Evolutionary conservation across 2,113 vertebrate genomes (phyloP).

Genomic region (Hippocampus abdominalis): DNA sequence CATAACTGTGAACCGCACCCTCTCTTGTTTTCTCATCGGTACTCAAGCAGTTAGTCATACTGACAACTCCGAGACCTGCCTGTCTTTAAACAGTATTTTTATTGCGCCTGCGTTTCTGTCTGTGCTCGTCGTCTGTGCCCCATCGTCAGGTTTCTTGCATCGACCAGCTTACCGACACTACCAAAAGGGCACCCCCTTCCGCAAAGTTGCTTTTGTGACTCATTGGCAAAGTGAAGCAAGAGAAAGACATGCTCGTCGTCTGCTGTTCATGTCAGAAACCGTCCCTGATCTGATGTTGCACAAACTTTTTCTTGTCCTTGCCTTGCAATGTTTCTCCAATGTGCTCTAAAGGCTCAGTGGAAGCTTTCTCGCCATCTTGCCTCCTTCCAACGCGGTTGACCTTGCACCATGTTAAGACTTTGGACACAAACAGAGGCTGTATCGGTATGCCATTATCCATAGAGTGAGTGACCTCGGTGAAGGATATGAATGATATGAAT

Average conservation of each 20-base stretch:
- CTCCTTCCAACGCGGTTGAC: conserved; percentile 45
- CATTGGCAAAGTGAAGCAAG: conserved; percentile 34
- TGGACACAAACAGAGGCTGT: conserved; percentile 35
- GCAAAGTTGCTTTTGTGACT: conserved; percentile 32
- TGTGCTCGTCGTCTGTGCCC: conserved; percentile 8
- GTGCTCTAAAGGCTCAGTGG: conserved; percentile 7
- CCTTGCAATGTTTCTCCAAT: conserved; percentile 27
- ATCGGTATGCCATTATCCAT: neutral
- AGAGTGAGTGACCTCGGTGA: conserved; percentile 1
- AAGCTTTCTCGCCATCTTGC: conserved; percentile 29
- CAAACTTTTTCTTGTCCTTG: conserved; percentile 36
- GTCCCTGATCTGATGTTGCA: conserved; percentile 29
- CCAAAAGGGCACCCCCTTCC: conserved; percentile 5
- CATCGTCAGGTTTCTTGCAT: conserved; percentile 26
- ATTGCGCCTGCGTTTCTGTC: conserved; percentile 30
- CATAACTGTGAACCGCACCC: conserved; percentile 45
- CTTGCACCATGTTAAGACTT: conserved; percentile 64
- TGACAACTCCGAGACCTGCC: conserved; percentile 34
- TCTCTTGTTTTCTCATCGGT: conserved; percentile 32
- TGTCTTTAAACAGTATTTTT: conserved; percentile 18
- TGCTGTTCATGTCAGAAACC: conserved; percentile 28
- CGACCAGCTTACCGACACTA: conserved; percentile 4
- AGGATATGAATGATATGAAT: conserved; percentile 9
- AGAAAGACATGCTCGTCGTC: conserved; percentile 9
- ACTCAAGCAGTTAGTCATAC: conserved; percentile 32